Conservation (phyloP, 2,888 invertebrate species). For the Calephelis perditalis region DNA sequence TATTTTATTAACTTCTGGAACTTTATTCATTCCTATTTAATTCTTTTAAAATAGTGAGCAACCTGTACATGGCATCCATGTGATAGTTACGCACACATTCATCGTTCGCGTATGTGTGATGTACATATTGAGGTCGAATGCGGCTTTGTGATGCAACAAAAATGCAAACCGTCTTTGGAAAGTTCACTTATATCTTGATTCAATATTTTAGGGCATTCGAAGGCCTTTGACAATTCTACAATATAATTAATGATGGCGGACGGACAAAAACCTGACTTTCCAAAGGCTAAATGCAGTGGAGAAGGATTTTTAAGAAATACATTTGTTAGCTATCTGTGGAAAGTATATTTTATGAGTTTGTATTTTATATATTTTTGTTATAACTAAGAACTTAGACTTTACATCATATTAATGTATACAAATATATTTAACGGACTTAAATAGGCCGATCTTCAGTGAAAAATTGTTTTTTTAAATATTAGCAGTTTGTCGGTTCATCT, state of each 20-base stretch:
- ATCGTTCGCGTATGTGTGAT: slow-evolving; percentile 29
- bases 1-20: too few species aligned
- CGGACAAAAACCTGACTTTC: slow-evolving; percentile 10
- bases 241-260: slow-evolving; percentile 23
- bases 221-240: slow-evolving; percentile 26
- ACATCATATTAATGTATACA: too few species aligned
- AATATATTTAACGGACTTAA: too few species aligned
- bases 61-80: slow-evolving; percentile 45
- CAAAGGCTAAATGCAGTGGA: slow-evolving; percentile 2
- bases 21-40: slow-evolving; percentile 31
- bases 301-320: not conserved
- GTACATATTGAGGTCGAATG: slow-evolving; percentile 68
- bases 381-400: too few species aligned
- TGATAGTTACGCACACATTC: slow-evolving; percentile 37
- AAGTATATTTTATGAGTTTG: too few species aligned
- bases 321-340: not conserved
- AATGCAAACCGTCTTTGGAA: slow-evolving; percentile 49
- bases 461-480: too few species aligned
- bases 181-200: slow-evolving; percentile 33
- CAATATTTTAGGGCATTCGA: slow-evolving; percentile 26
- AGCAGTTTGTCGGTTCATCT: too few species aligned
- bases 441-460: too few species aligned
- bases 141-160: slow-evolving; percentile 51
- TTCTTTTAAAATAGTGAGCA: slow-evolving; percentile 38
- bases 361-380: too few species aligned